phyloP scores from a whole-genome alignment of 2,113 vertebrate genomes.

The Anhinga rufa region DNA sequence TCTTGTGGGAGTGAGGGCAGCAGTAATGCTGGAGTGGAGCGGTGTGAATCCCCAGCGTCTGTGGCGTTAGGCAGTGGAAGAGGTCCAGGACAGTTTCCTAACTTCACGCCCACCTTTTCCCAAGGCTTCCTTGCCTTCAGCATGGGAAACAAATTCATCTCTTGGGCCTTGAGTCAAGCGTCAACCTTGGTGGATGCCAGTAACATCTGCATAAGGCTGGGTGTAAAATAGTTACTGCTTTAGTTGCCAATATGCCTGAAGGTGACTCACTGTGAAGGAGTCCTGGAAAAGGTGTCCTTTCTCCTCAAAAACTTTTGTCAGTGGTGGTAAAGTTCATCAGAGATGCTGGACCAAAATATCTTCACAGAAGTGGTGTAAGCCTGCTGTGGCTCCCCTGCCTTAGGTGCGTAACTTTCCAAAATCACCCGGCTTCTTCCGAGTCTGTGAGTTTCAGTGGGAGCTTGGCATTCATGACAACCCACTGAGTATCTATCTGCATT shows the following conservation, averaged over 20 bases:
- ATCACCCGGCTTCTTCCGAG: not conserved
- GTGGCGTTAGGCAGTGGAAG: rapidly evolving
- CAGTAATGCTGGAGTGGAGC: not conserved
- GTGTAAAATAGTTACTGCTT: not conserved
- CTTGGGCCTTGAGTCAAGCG: not conserved
- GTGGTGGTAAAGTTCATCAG: not conserved
- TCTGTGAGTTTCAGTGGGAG: not conserved
- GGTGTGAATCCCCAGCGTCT: rapidly evolving
- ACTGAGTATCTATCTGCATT: not conserved
- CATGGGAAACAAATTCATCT: not conserved
- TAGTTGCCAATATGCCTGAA: not conserved
- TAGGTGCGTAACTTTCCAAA: not conserved
- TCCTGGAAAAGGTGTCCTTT: not conserved
- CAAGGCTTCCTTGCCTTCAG: not conserved
- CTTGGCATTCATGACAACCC: not conserved
- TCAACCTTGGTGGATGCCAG: not conserved
- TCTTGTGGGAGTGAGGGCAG: not conserved
- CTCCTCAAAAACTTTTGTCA: not conserved
- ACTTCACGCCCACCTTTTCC: not conserved
- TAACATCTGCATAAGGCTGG: not conserved
- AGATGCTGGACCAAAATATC: not conserved
- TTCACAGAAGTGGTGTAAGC: not conserved
- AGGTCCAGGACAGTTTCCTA: not conserved
- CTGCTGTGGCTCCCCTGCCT: not conserved
- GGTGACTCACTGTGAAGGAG: not conserved